phyloP scores from a whole-genome alignment of 1,140 invertebrate species.

The Melitaea cinxia region DNA sequence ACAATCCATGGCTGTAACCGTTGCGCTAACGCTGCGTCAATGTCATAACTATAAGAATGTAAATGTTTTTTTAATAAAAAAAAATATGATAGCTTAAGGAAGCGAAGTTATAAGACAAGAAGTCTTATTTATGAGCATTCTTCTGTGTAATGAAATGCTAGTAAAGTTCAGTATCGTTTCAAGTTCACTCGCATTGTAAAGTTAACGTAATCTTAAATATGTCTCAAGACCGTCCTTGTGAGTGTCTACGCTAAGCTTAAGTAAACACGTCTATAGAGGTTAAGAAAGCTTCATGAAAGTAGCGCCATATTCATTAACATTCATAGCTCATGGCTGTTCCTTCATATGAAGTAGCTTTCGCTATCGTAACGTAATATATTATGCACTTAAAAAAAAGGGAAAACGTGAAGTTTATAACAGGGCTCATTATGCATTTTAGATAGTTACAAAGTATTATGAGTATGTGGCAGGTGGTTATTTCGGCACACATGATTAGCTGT shows the following conservation, averaged over 20 bases:
- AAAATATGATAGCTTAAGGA: too few species aligned
- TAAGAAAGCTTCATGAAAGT: background rate
- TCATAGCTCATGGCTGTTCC: background rate
- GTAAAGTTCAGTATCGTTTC: background rate
- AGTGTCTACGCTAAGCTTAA: background rate
- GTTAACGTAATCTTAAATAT: background rate
- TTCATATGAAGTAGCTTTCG: too few species aligned
- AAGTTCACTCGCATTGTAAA: background rate
- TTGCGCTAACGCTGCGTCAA: too few species aligned
- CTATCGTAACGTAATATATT: too few species aligned
- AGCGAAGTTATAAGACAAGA: background rate
- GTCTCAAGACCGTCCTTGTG: constrained; percentile 5
- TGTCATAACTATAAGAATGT: too few species aligned
- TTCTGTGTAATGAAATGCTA: background rate
- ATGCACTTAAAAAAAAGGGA: background rate
- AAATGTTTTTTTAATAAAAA: too few species aligned
- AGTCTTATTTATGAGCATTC: background rate
- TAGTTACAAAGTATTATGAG: too few species aligned
- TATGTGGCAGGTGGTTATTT: too few species aligned
- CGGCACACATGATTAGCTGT: too few species aligned
- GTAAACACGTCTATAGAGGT: constrained; percentile 5
- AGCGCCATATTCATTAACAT: background rate
- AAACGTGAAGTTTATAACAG: too few species aligned
- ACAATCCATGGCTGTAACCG: too few species aligned
- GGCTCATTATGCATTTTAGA: too few species aligned